Base-by-base conservation (phyloP, 2,888 invertebrate genomes). In the Charanyca ferruginea region DNA sequence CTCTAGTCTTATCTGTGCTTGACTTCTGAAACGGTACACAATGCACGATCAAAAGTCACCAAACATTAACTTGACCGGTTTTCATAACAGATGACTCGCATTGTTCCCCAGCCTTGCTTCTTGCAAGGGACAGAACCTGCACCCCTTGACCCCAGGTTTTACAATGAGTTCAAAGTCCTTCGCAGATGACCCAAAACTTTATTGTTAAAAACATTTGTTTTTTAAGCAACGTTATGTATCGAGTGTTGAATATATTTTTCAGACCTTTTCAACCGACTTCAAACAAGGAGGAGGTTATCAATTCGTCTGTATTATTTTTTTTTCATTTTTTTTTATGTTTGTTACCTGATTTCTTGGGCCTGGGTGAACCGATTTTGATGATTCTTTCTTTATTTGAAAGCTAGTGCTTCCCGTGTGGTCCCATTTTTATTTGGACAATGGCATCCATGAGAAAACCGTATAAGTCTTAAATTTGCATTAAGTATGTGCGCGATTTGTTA, bases 41-140 rank as follows among this genome's bases (percentile, higher is more conserved):
- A 55, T 68, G 69, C 28, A 28, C 38, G 38, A 28, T 32, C 18
- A 45, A 44, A 18, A 57, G 4, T 11, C 18, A 47, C 16, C 45
- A 47, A 58, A 45, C 22, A 22, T 41, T 22, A 35, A 25, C 32
- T 42, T 23, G 41, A 41, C 38, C 35, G 25, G 23, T 45, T 74
- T 61, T 45, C 18, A 53, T 49, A 67, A 35, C 38, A 35, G n/a
- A 38, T 41, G 32, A 38, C n/a, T 49, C 18, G 57, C 44, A 74
- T 74, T 72, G 67, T 72, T 74, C 38, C 51, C 7, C 16, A 25
- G 48, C 44, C 48, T 67, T 74, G 44, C 28, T 55, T 45, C 35
- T 28, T 20, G n/a, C 13, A 52, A 67, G 38, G 68, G 44, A 23
- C 38, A 47, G 59, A 18, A 53, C 53, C 48, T n/a, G 44, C 16